Evolutionary conservation across 2,113 vertebrate genomes (phyloP).

Genomic region (Hypanus sabinus): DNA sequence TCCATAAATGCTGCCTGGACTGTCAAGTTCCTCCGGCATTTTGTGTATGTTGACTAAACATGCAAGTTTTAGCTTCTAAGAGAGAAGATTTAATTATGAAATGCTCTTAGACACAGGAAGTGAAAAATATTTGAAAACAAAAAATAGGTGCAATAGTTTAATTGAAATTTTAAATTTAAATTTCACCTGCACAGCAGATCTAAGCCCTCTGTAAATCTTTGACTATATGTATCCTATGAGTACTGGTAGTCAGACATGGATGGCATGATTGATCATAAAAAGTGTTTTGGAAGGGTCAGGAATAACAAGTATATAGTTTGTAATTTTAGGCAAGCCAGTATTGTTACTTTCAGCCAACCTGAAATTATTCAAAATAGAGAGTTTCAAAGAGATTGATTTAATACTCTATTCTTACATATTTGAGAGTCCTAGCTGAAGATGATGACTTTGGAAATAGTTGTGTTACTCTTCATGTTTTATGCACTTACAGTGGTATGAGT

Average conservation of each 20-base stretch:
- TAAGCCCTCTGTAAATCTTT: neutral
- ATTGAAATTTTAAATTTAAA: neutral
- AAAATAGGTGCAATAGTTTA: neutral
- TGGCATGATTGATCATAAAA: neutral
- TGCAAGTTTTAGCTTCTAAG: neutral
- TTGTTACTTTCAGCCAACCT: too few relatives aligned
- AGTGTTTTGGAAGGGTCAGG: too few relatives aligned
- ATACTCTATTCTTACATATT: neutral
- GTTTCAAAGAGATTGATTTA: too few relatives aligned
- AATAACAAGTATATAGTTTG: too few relatives aligned
- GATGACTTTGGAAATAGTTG: neutral
- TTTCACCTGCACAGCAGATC: neutral
- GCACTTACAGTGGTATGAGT: neutral
- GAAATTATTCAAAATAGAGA: too few relatives aligned
- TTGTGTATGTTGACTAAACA: neutral
- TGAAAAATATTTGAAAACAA: neutral
- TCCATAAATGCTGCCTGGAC: too few relatives aligned
- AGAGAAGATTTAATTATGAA: neutral
- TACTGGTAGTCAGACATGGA: neutral
- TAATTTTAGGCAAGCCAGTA: too few relatives aligned
- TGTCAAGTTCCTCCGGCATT: too few relatives aligned
- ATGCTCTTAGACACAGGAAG: neutral
- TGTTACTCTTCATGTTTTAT: neutral
- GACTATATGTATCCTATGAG: neutral
- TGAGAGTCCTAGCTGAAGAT: neutral